Evolutionary conservation across 2,888 invertebrate genomes (phyloP), one percentile per base, ranked within the genome.

Genomic region (Cryptocephalus primarius): DNA sequence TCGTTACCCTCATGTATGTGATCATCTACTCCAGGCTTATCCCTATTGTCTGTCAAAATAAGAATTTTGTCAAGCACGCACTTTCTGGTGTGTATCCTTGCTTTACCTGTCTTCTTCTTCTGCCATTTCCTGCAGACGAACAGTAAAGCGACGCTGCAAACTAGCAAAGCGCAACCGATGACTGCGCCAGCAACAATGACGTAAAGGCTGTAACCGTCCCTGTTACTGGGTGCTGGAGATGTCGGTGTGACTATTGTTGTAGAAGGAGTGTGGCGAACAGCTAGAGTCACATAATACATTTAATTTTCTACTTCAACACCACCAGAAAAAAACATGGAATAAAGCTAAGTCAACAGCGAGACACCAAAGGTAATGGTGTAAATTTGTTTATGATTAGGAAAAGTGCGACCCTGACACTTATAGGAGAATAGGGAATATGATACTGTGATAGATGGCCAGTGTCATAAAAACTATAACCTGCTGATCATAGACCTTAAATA

Each of bases 171-270:
- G 22, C 49, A 57, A 9, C 55, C 59, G 10, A 75, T 73, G 14
- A 79, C 70, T 13, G 73, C 75, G 32, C 75, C 75, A 0, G 77
- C 79, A 33, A 79, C 70, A 39, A 79, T 73, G 2, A 79, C 71
- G 56, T 79, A 79, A 54, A 80, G 51, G 40, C 55, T 58, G 49
- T 36, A 36, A 36, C 12, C 55, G 49, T 32, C 54, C 54, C 8
- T 50, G 51, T 38, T 47, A 50, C 45, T 42, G 48, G 53, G 44
- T 9, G 51, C 48, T 40, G 55, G 48, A 33, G 46, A 41, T n/a
- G 48, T 41, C 6, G 53, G 48, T 44, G 46, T n/a, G n/a, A 22
- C 6, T 22, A 47, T 46, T 8, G 54, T 53, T 3, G 54, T 38
- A 12, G 43, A 13, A 8, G 31, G 31, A 10, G 12, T 14, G 10